Percentiles rank a stretch among this genome's conserved stretches.
These are phyloP conservation scores for Calliopsis andreniformis DNA, from an alignment of 1,140 invertebrate genomes.

Conservation along the genomic window DNA sequence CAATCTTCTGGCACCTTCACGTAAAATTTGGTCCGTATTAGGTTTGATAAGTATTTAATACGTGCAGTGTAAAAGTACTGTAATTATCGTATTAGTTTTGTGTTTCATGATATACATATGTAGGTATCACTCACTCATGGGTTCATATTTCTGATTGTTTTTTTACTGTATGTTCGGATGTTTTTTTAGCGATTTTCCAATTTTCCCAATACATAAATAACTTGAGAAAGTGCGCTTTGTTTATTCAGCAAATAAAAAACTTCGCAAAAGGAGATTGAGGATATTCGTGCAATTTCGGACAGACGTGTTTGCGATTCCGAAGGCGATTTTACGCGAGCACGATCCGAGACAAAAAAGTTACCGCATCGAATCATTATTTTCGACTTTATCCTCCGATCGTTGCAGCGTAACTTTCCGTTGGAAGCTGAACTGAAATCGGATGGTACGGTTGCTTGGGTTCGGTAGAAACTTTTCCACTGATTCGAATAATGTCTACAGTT, in stretches of 20 bases:
- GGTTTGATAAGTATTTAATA: no score
- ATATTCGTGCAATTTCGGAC: neutral
- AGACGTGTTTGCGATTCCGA: neutral
- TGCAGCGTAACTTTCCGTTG: neutral
- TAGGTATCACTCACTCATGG: no score
- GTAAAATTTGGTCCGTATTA: no score
- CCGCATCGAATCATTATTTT: conserved; percentile 11
- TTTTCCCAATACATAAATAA: no score
- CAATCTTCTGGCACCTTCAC: no score
- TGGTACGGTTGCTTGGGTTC: neutral
- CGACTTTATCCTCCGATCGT: neutral
- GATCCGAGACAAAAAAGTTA: neutral
- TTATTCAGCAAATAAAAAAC: neutral
- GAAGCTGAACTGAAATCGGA: neutral
- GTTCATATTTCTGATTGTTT: no score
- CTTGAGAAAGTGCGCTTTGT: no score
- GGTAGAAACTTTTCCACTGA: neutral
- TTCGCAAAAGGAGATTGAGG: neutral
- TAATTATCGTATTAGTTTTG: no score
- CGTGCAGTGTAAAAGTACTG: no score
- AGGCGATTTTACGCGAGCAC: neutral
- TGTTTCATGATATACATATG: no score
- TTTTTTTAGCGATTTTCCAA: no score
- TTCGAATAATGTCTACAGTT: neutral
- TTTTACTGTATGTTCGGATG: no score